phyloP scores from a whole-genome alignment of 2,797 vertebrate genomes.

The Sebastes diaconus region DNA sequence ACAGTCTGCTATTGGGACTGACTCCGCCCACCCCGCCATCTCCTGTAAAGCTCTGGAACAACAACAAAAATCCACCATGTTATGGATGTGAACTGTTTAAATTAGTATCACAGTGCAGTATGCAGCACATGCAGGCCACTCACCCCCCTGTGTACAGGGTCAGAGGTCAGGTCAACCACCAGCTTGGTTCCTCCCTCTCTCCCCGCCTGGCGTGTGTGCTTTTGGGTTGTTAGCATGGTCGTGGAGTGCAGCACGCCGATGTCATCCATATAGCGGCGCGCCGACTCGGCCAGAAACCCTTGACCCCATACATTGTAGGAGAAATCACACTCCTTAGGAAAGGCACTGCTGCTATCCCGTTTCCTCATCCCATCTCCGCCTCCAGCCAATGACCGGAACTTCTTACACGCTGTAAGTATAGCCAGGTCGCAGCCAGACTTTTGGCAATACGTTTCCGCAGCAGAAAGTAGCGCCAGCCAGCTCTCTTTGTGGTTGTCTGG shows the following conservation, averaged over 20 bases:
- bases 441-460: constrained; percentile 88
- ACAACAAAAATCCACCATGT: background rate
- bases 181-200: constrained; percentile 66
- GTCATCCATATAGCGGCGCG: constrained; percentile 89
- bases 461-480: constrained; percentile 88
- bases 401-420: constrained; percentile 87
- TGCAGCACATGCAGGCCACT: constrained; percentile 40
- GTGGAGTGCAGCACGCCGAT: constrained; percentile 91
- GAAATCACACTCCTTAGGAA: constrained; percentile 78
- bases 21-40: constrained; percentile 66
- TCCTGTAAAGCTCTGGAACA: constrained; percentile 67
- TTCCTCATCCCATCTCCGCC: constrained; percentile 68
- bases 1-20: constrained; percentile 76
- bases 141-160: constrained; percentile 70
- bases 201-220: constrained; percentile 67
- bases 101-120: background rate
- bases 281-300: constrained; percentile 87
- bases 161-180: constrained; percentile 65
- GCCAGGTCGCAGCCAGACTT: constrained; percentile 90
- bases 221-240: constrained; percentile 81
- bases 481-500: constrained; percentile 91
- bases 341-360: constrained; percentile 63
- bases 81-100: background rate
- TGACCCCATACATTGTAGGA: constrained; percentile 87
- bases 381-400: constrained; percentile 65